Conservation (phyloP, 2,888 invertebrate genomes). For the Meloe dianella region DNA sequence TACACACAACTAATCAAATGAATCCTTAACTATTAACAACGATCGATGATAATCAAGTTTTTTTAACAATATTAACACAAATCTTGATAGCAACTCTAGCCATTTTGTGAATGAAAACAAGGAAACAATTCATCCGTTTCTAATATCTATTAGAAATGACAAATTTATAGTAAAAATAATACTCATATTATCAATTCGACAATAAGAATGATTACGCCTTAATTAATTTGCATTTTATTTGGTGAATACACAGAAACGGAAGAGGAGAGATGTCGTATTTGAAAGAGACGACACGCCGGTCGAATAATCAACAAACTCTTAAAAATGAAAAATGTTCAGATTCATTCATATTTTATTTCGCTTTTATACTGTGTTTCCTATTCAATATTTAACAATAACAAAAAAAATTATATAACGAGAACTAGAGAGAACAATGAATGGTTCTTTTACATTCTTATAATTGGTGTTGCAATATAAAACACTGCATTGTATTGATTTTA, state of each 20-base stretch:
- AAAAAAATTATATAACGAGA: background rate
- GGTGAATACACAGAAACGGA: background rate
- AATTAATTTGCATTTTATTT: conserved; percentile 16
- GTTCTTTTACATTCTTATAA: background rate
- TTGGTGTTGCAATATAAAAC: background rate
- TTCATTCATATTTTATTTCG: background rate
- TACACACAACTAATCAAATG: background rate
- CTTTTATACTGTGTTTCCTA: background rate
- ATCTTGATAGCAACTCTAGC: no score
- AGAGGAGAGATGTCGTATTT: background rate
- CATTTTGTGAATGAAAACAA: no score
- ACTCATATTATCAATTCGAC: no score
- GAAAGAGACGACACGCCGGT: background rate
- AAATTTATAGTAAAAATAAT: no score
- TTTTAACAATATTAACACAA: no score
- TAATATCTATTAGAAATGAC: no score
- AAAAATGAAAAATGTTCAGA: background rate
- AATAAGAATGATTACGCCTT: background rate
- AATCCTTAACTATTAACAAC: background rate
- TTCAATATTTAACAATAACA: background rate
- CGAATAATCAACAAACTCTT: conserved; percentile 6
- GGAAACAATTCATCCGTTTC: background rate
- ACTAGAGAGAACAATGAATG: background rate
- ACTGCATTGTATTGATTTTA: conserved; percentile 3
- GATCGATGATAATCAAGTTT: no score